phyloP scores from a whole-genome alignment of 1,140 invertebrate species.

The Alviniconcha marisindica region DNA sequence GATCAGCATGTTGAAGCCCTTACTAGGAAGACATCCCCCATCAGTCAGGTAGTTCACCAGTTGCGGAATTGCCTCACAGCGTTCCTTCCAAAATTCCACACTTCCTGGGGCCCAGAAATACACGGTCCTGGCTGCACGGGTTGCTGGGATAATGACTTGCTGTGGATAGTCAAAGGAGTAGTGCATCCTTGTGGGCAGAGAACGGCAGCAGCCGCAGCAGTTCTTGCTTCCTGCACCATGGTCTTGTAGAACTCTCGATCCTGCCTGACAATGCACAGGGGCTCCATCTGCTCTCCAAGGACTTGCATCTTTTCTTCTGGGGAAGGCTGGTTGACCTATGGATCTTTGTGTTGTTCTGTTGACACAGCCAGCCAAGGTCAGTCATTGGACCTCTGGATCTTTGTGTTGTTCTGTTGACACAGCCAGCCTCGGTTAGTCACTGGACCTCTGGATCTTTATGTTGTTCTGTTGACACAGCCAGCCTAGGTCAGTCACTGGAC shows the following conservation, averaged over 20 bases:
- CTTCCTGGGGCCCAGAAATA: constrained; percentile 55
- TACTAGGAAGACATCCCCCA: constrained; percentile 37
- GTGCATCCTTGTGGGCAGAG: constrained; percentile 42
- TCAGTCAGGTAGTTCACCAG: constrained; percentile 53
- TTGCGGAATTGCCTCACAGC: constrained; percentile 50
- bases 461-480: no score
- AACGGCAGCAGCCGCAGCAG: background rate
- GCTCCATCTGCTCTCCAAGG: background rate
- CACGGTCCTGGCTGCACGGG: constrained; percentile 57
- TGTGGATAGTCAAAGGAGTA: constrained; percentile 56
- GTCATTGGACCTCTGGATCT: no score
- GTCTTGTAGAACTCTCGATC: constrained; percentile 46
- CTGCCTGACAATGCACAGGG: background rate
- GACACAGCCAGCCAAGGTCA: no score
- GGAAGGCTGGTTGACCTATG: constrained; percentile 39
- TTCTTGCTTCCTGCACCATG: constrained; percentile 33
- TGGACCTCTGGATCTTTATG: no score
- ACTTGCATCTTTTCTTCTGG: background rate
- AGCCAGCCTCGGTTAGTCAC: no score
- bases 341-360: constrained; percentile 40
- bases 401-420: no score
- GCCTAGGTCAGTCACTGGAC: no score
- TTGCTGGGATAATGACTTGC: constrained; percentile 54
- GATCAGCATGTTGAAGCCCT: constrained; percentile 59
- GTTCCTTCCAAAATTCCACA: constrained; percentile 57